Base-by-base conservation (phyloP, 2,888 invertebrate genomes). In the Hirtodrosophila cameraria region DNA sequence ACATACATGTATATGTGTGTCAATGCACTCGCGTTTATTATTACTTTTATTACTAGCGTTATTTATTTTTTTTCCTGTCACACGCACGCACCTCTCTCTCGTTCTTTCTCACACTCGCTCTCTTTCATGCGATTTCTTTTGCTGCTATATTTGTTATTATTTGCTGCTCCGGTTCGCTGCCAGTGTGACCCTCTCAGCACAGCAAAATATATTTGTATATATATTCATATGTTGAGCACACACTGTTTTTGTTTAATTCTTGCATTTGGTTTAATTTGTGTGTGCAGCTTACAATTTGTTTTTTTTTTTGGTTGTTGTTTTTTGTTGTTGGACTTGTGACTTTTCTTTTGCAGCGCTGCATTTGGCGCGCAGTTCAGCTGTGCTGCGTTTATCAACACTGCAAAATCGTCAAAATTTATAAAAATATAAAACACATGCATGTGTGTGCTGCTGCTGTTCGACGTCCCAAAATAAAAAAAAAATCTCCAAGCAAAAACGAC, bases 1-100 rank as follows among this genome's bases (percentile, higher is more conserved):
- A 18, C 36, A 39, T 45, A 45, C 28, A 36, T 35, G 45, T 38
- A 43, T 71, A 72, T 67, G 61, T 72, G 59, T 72, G 68, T 73
- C 68, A 73, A 67, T 73, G 69, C 74, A 73, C 69, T 68, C 68
- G 45, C 62, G 49, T 59, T 71, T 61, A 58, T 73, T 66, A 58
- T 71, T 72, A 57, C 60, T 70, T n/a, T n/a, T 70, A 71, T 66
- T 73, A 67, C 57, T 72, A 62, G 52, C 31, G 20, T 52, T 45
- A 48, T 63, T 41, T 45, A 8, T 42, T 58, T 30, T 55, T 48
- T 46, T 39, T 36, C 25, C 33, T 43, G 28, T 59, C 49, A 43
- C 25, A 30, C 31, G 27, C 46, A 45, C 43, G 27, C 46, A 63
- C 49, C 30, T 28, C 30, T 18, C 25, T 15, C 33, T 36, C 38